Evolutionary conservation across 2,888 invertebrate species (phyloP), one percentile per base, ranked within the genome.

Genomic region (Tinea trinotella): DNA sequence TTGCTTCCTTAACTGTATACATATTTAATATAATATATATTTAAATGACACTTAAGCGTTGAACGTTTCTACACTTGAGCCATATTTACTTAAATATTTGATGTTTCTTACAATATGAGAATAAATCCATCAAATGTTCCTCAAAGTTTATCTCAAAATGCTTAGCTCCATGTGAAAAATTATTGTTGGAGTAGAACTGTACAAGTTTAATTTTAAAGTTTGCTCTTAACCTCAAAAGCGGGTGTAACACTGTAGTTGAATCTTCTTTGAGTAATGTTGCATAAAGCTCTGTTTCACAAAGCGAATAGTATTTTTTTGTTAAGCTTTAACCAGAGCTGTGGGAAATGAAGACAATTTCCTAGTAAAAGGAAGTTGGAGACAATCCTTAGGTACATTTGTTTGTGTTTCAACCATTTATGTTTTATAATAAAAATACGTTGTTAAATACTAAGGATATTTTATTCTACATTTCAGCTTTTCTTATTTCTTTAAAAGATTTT

Each of bases 261-360:
- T 13, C 17, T 3, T 13, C 5, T 40, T 17, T 15, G 40, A 40
- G 65, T 61, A 62, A 63, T 60, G 58, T 57, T 57, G 59, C 61
- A 59, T 66, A 65, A 64, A 61, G 60, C 67, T 66, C 57, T 56
- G 55, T 55, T 61, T 61, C 62, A 66, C 66, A 68, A 68, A 67
- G 68, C 63, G 65, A 59, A 60, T 60, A 61, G 58, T 57, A 58
- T 56, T 65, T 65, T 65, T 46, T 46, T 68, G 64, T 65, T 64
- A 58, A 61, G 58, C 56, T 59, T 59, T 59, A 61, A 59, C 65
- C 58, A 60, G 64, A 61, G 62, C 62, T 68, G 68, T 64, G 64
- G 67, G 65, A 67, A 70, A 71, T 69, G 67, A 66, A 68, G 66
- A 68, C 66, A 67, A 68, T 72, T 68, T 68, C 63, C 65, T 59